Conservation (phyloP, 1,140 invertebrate genomes). For the Cataglyphis hispanica region DNA sequence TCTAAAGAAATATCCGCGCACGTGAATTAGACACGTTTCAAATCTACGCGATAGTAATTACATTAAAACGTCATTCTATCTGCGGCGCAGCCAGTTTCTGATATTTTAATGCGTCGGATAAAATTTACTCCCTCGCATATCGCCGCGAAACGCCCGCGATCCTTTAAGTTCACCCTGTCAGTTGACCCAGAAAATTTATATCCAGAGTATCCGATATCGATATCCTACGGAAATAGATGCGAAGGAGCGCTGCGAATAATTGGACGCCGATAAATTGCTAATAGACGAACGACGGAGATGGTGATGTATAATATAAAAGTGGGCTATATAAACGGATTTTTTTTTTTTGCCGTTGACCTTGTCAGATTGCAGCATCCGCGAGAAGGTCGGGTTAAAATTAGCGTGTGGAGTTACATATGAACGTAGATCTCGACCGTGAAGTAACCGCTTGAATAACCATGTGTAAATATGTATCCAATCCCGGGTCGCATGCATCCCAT, state of each 20-base stretch:
- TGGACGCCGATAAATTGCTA: slow-evolving; percentile 49
- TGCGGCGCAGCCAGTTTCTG: not conserved
- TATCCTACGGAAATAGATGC: slow-evolving; percentile 45
- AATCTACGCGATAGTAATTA: slow-evolving; percentile 19
- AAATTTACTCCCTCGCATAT: not conserved
- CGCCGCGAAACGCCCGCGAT: not conserved
- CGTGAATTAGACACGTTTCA: slow-evolving; percentile 32
- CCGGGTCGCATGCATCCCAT: not conserved
- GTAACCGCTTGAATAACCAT: slow-evolving; percentile 1
- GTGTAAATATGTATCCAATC: not conserved
- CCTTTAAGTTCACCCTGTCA: slow-evolving; percentile 38
- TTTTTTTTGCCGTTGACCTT: slow-evolving; percentile 35
- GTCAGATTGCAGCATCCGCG: slow-evolving; percentile 39
- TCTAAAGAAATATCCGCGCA: not conserved
- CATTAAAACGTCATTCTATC: slow-evolving; percentile 25
- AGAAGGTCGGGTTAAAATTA: slow-evolving; percentile 53
- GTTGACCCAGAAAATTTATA: slow-evolving; percentile 45
- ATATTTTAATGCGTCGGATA: not conserved
- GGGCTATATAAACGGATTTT: slow-evolving; percentile 5
- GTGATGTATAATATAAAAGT: slow-evolving; percentile 9
- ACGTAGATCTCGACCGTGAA: slow-evolving; percentile 26
- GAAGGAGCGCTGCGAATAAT: slow-evolving; percentile 48
- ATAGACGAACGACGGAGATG: not conserved
- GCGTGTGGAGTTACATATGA: not conserved
- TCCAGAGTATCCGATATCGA: slow-evolving; percentile 43